phyloP scores from a whole-genome alignment of 1,140 invertebrate genomes.

The Orchestia grillus region DNA sequence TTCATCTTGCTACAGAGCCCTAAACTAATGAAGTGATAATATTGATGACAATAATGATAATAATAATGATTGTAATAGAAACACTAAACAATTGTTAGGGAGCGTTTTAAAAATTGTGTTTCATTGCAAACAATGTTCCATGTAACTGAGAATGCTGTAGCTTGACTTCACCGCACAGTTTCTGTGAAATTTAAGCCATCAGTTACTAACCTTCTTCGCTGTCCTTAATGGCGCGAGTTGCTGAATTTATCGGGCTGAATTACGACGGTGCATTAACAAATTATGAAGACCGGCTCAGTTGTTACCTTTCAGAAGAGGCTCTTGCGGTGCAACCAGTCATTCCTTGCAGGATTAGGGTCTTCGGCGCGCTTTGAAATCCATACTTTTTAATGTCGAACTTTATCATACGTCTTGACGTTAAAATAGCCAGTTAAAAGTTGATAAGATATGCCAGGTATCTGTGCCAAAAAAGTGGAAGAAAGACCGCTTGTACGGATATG shows the following conservation, averaged over 20 bases:
- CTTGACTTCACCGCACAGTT: neutral
- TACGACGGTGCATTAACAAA: slow-evolving; percentile 50
- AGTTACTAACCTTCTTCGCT: slow-evolving; percentile 29
- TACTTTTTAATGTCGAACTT: neutral
- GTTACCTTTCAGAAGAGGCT: slow-evolving; percentile 38
- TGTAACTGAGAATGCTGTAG: neutral
- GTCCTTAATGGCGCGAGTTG: slow-evolving; percentile 37
- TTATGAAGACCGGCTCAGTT: slow-evolving; percentile 45
- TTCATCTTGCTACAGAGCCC: too few species aligned
- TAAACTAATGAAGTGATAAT: too few species aligned
- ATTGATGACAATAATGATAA: too few species aligned
- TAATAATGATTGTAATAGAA: too few species aligned
- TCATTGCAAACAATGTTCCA: neutral
- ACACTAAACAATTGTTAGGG: too few species aligned
- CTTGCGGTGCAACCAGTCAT: neutral
- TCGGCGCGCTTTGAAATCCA: neutral
- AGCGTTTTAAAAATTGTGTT: too few species aligned
- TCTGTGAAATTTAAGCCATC: neutral
- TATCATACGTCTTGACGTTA: neutral
- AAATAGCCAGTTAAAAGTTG: too few species aligned
- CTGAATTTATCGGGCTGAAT: slow-evolving; percentile 21
- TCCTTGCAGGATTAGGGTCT: neutral
- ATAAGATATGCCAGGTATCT: too few species aligned
- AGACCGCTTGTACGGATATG: too few species aligned
- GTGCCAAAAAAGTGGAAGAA: too few species aligned